These are phyloP conservation scores for Lithophane socia DNA, from an alignment of 2,888 invertebrate genomes.

Conservation along the genomic window DNA sequence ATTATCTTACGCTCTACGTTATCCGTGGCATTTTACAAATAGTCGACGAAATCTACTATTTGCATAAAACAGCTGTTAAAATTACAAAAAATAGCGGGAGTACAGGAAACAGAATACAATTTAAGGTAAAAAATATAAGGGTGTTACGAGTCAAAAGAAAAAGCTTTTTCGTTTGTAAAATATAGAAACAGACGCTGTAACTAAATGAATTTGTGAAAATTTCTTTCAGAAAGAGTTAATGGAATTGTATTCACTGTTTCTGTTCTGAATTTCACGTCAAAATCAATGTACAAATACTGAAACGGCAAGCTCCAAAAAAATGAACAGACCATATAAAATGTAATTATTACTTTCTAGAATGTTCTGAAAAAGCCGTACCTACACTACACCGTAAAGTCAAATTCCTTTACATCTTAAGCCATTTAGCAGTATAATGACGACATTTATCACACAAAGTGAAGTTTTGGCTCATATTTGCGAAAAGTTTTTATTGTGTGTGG, in stretches of 20 bases:
- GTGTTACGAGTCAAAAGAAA: background rate
- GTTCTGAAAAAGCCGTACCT: slow-evolving; percentile 29
- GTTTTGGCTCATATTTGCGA: slow-evolving; percentile 70
- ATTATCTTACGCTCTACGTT: background rate
- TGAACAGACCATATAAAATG: background rate
- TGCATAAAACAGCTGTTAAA: background rate
- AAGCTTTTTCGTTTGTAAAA: background rate
- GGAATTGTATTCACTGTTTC: background rate
- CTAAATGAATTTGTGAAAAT: background rate
- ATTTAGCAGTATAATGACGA: slow-evolving; percentile 67
- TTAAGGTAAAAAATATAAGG: background rate
- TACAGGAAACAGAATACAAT: background rate
- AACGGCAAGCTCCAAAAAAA: background rate
- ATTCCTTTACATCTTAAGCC: slow-evolving; percentile 30
- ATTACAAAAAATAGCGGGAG: background rate
- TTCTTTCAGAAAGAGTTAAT: background rate
- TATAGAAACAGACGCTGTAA: background rate
- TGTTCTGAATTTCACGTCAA: background rate
- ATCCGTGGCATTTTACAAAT: slow-evolving; percentile 2
- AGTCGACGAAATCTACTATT: background rate
- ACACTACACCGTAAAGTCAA: background rate
- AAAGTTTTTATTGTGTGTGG: slow-evolving; percentile 68
- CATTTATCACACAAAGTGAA: slow-evolving; percentile 68
- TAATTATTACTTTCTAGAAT: slow-evolving; percentile 12
- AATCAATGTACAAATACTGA: background rate